Conservation (phyloP, 2,113 vertebrate species). For the Todiramphus saurophagus region DNA sequence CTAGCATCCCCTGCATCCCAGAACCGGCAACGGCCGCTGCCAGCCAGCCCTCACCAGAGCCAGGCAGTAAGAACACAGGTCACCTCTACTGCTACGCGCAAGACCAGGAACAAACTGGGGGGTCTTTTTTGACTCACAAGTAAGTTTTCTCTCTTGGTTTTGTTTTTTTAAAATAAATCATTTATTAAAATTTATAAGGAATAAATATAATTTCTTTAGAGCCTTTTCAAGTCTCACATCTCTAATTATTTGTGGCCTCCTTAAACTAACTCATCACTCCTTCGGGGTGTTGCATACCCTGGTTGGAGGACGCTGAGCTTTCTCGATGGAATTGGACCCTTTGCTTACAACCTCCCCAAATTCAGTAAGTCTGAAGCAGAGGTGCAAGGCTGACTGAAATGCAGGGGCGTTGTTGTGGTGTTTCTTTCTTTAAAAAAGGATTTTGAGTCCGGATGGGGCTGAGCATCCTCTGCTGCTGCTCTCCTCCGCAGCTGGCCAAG, state of each 20-base stretch:
- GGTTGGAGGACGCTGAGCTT: neutral
- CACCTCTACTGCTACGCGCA: neutral
- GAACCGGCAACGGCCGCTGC: neutral
- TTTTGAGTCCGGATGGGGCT: neutral
- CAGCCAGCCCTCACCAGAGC: neutral
- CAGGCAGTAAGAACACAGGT: neutral
- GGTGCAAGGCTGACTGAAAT: neutral
- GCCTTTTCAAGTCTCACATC: neutral
- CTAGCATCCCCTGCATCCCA: neutral
- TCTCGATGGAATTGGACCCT: neutral
- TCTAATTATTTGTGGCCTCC: neutral
- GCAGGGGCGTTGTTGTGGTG: fast-evolving
- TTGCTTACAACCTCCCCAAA: neutral
- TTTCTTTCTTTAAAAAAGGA: neutral
- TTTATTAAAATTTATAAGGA: neutral
- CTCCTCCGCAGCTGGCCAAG: fast-evolving
- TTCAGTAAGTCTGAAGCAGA: fast-evolving
- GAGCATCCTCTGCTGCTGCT: neutral
- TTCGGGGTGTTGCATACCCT: neutral
- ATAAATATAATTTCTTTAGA: neutral
- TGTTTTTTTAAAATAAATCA: neutral
- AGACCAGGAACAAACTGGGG: neutral
- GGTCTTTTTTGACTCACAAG: neutral
- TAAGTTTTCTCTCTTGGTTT: neutral
- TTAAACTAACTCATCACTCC: neutral